Evolutionary conservation across 1,140 invertebrate genomes (phyloP).

Genomic region (Tetramorium simillimum): DNA sequence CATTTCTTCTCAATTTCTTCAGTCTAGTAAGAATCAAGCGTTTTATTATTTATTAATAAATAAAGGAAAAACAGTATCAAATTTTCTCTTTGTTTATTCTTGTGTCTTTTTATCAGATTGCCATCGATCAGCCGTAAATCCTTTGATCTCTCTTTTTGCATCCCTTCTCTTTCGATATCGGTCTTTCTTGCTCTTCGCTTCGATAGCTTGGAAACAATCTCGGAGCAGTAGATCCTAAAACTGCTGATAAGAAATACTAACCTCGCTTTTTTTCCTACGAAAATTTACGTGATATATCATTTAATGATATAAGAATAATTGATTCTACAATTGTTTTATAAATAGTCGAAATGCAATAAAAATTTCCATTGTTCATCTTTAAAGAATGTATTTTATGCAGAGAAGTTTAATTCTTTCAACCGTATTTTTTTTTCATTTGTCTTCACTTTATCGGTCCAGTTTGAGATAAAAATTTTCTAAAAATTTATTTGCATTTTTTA

Average conservation of each 20-base stretch:
- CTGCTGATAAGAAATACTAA: slow-evolving; percentile 6
- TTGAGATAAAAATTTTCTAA: neutral
- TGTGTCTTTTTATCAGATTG: slow-evolving; percentile 46
- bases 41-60: neutral
- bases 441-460: neutral
- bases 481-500: slow-evolving; percentile 5
- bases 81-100: neutral
- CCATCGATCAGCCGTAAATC: slow-evolving; percentile 60
- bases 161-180: neutral
- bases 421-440: neutral
- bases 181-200: neutral
- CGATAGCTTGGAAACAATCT: slow-evolving; percentile 41
- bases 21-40: neutral
- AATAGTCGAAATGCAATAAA: neutral
- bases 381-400: neutral
- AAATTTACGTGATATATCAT: neutral
- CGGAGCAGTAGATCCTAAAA: slow-evolving; percentile 35
- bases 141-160: slow-evolving; percentile 8
- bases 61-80: neutral
- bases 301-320: neutral
- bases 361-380: neutral
- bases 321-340: neutral
- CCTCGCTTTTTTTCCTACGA: neutral
- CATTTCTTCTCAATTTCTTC: neutral
- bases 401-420: neutral